A percentile compares a stretch with the other conserved stretches of the same genome.
Evolutionary conservation across 30 jellyfish, hydroid and myxozoan species (phyloP).

Genomic region (Hydractinia echinata): DNA sequence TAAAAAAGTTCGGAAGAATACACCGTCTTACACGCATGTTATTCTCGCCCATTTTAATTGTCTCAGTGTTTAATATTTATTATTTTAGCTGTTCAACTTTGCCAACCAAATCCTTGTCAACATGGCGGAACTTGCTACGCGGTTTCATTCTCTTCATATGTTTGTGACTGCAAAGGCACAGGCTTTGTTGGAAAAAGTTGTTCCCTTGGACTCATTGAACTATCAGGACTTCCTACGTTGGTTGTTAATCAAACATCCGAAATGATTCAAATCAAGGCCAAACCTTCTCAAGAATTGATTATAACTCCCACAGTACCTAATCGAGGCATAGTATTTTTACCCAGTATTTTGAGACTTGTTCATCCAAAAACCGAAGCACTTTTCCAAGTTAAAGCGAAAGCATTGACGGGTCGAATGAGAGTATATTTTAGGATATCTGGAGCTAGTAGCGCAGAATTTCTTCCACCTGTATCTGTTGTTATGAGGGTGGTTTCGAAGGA

Average conservation of each 20-base stretch:
- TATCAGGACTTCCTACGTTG: slow-evolving; percentile 33
- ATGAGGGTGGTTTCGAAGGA: not conserved
- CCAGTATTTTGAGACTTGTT: not conserved
- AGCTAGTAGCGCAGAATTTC: slow-evolving; percentile 1
- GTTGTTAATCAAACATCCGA: not conserved
- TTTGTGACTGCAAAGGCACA: slow-evolving; percentile 19
- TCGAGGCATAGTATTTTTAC: not conserved
- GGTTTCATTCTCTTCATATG: not conserved
- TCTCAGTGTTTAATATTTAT: not conserved
- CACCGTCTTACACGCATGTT: no score
- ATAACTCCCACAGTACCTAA: slow-evolving; percentile 21
- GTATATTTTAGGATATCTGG: slow-evolving; percentile 13
- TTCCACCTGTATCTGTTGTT: slow-evolving; percentile 13
- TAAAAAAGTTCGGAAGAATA: no score
- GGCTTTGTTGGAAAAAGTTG: slow-evolving; percentile 22
- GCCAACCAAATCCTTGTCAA: slow-evolving; percentile 27
- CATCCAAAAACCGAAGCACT: not conserved
- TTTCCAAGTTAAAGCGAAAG: slow-evolving; percentile 1
- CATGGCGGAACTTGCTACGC: slow-evolving; percentile 20
- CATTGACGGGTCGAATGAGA: not conserved
- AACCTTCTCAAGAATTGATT: slow-evolving; percentile 13
- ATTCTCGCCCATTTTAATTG: not conserved
- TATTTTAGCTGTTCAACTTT: slow-evolving; percentile 16
- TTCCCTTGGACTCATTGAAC: slow-evolving; percentile 8
- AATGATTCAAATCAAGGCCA: not conserved